phyloP scores from a whole-genome alignment of 2,797 vertebrate genomes.

The Sphaeramia orbicularis region DNA sequence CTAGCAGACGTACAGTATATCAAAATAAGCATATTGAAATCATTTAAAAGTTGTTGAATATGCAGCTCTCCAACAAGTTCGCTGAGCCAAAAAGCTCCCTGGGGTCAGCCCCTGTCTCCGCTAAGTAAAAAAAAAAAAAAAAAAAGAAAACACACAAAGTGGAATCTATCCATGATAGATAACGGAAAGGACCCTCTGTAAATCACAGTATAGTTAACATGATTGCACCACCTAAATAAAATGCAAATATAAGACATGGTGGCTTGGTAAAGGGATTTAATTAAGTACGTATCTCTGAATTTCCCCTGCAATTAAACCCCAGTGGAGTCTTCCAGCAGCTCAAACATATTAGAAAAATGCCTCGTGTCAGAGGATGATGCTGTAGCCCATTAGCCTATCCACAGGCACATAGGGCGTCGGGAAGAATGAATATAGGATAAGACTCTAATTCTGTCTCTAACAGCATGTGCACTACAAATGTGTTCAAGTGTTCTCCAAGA shows the following conservation, averaged over 20 bases:
- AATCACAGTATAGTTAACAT: conserved; percentile 58
- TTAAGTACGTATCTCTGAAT: conserved; percentile 75
- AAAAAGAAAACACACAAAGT: neutral
- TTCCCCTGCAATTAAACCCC: conserved; percentile 79
- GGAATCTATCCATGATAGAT: conserved; percentile 25
- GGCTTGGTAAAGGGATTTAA: conserved; percentile 68
- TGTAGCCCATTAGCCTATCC: conserved; percentile 76
- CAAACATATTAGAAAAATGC: conserved; percentile 79
- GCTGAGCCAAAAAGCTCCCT: conserved; percentile 62
- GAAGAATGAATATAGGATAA: conserved; percentile 47
- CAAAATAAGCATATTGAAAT: conserved; percentile 75
- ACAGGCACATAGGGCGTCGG: conserved; percentile 55
- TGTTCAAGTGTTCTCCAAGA: neutral
- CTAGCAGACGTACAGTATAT: conserved; percentile 56
- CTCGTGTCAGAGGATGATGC: conserved; percentile 71
- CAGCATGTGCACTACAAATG: conserved; percentile 14
- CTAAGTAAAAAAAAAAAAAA: conserved; percentile 15
- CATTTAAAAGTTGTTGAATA: conserved; percentile 73
- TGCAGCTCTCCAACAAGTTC: conserved; percentile 64
- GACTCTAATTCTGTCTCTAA: conserved; percentile 36
- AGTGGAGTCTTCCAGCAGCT: conserved; percentile 76
- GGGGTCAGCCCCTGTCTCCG: conserved; percentile 42
- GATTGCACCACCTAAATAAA: conserved; percentile 52
- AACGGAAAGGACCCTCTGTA: conserved; percentile 43
- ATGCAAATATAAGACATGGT: conserved; percentile 68